Evolutionary conservation across 2,797 vertebrate species (phyloP).

Genomic region (Protosalanx chinensis): DNA sequence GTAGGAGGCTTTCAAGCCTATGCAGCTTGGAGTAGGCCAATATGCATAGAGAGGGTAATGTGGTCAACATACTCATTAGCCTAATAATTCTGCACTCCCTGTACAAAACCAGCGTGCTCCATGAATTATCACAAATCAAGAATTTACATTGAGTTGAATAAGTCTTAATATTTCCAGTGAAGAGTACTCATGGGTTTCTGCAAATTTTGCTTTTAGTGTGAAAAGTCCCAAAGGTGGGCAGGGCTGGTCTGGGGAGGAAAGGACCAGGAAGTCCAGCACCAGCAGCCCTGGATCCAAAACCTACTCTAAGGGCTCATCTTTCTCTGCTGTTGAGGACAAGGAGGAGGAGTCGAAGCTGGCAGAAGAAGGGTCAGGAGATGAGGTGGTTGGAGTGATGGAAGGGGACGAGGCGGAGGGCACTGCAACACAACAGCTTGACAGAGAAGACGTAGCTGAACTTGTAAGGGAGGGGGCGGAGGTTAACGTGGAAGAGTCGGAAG

Average conservation of each 20-base stretch:
- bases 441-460: constrained; percentile 25
- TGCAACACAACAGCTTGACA: constrained; percentile 35
- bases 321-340: constrained; percentile 37
- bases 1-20: no score
- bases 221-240: constrained; percentile 37
- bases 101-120: neutral
- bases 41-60: no score
- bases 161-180: neutral
- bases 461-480: constrained; percentile 4
- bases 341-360: constrained; percentile 36
- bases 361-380: constrained; percentile 32
- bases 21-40: no score
- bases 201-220: constrained; percentile 36
- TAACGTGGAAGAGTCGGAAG: constrained; percentile 18
- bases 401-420: constrained; percentile 34
- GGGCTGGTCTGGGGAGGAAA: constrained; percentile 3
- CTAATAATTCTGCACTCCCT: no score
- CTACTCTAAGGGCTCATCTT: constrained; percentile 30
- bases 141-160: neutral
- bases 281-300: constrained; percentile 32
- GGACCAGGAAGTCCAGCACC: constrained; percentile 22
- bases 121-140: no score
- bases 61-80: no score
- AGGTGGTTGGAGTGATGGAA: neutral
- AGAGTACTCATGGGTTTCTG: neutral